Percentiles rank a stretch among this genome's conserved stretches.
phyloP scores from a whole-genome alignment of 2,797 vertebrate genomes.

The Thalassophryne amazonica region DNA sequence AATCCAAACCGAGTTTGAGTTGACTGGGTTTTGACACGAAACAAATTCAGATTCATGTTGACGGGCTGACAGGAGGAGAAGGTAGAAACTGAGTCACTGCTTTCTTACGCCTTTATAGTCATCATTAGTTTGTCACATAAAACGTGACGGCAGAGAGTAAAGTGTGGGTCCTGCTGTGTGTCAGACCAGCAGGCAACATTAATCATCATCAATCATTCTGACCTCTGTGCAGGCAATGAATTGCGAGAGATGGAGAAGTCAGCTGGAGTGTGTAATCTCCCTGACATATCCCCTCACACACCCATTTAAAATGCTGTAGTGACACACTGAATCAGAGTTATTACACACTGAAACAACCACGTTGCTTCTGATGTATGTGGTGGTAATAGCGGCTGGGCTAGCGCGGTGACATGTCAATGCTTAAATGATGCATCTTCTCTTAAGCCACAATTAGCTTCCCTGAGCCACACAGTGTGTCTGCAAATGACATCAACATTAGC shows the following conservation, averaged over 20 bases:
- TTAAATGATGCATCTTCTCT: too few species aligned
- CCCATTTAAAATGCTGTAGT: neutral
- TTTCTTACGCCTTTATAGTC: constrained; percentile 15
- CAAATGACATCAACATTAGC: too few species aligned
- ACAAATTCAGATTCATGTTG: constrained; percentile 7
- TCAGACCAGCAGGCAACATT: constrained; percentile 1
- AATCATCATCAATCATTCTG: constrained; percentile 40
- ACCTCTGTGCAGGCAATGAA: constrained; percentile 7
- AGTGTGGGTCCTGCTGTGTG: neutral
- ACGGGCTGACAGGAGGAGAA: constrained; percentile 22
- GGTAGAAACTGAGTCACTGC: constrained; percentile 3
- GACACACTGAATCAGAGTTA: neutral
- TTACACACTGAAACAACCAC: neutral
- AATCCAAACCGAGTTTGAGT: neutral
- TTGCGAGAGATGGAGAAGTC: neutral
- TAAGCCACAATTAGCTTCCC: too few species aligned
- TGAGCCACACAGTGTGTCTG: too few species aligned
- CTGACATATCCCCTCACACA: neutral
- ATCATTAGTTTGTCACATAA: constrained; percentile 28
- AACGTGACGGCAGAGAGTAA: constrained; percentile 18
- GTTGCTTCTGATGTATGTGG: neutral
- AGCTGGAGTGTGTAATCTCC: neutral
- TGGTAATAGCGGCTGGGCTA: neutral
- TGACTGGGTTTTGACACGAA: neutral
- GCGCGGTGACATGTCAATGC: too few species aligned